Evolutionary conservation across 1,140 invertebrate species (phyloP), one percentile per base, ranked within the genome.

Genomic region (Lordiphosa stackelbergi): DNA sequence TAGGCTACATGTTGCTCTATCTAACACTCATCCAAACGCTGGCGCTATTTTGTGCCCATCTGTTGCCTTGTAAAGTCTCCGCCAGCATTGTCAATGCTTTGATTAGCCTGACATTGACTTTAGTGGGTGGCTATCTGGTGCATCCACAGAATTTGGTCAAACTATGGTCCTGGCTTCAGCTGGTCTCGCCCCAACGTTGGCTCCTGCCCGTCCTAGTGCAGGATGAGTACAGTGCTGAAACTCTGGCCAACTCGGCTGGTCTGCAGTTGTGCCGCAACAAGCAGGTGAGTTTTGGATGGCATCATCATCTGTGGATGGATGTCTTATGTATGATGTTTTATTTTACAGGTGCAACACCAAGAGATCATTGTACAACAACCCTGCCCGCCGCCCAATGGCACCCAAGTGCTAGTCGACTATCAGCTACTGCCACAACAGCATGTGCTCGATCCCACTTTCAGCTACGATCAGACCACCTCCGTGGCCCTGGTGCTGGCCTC

Each of bases 331-430:
- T 7, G 19, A 4, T 19, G 19, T 19, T 19, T 3, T 4, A 24
- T 57, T 57, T 43, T 62, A 10, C 40, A 95, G 91, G 91, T 94
- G 31, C 94, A 94, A 73, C 91, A 92, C 60, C 92, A 94, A 85
- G 94, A 95, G 73, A 95, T 95, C 35, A 95, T 95, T 69, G 92
- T 95, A 13, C 93, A 94, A 79, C 91, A 92, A 12, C 91, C 93
- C 3, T 95, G 94, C 81, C 93, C 94, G 9, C 90, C 91, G 3
- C 92, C 93, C 0, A 93, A 95, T 72, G 94, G 94, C n/a, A 91
- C 91, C 3, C 90, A 94, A 75, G 91, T 93, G 10, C 87, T 95
- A 31, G 86, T 88, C 22, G 92, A 91, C 79, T 91, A 87, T 73
- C 90, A 89, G 38, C 90, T 91, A 65, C 73, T 90, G 24, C 86